Conservation (phyloP, 2,797 vertebrate species). For the Aldrovandia affinis region DNA sequence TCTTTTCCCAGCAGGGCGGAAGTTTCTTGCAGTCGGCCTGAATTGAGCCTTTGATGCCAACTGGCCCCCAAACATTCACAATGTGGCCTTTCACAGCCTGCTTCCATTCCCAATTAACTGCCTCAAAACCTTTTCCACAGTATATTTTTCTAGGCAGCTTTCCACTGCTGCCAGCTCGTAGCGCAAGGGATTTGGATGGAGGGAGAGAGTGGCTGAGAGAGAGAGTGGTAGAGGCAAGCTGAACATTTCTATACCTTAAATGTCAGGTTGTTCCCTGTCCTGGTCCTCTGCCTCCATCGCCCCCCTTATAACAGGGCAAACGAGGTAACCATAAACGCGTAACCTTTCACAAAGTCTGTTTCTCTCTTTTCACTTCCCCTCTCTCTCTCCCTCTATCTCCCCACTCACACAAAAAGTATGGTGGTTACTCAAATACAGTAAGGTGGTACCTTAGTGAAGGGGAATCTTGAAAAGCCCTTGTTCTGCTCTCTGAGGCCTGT, state of each 20-base stretch:
- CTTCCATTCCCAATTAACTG: slow-evolving; percentile 59
- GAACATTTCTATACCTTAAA: no score
- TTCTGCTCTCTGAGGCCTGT: no score
- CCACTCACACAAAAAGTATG: no score
- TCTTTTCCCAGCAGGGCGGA: slow-evolving; percentile 36
- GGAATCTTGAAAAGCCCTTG: no score
- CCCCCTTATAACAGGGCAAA: slow-evolving; percentile 29
- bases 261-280: no score
- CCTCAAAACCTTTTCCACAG: slow-evolving; percentile 48
- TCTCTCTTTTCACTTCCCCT: no score
- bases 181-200: slow-evolving; percentile 56
- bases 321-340: no score
- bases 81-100: slow-evolving; percentile 76
- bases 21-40: slow-evolving; percentile 53
- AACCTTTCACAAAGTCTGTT: no score
- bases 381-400: no score
- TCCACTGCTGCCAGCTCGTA: slow-evolving; percentile 50
- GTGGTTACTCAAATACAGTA: no score
- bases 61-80: slow-evolving; percentile 72
- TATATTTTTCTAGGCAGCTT: slow-evolving; percentile 52
- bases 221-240: slow-evolving; percentile 37
- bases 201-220: slow-evolving; percentile 26
- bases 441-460: no score
- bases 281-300: no score
- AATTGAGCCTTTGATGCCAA: slow-evolving; percentile 75